Evolutionary conservation across 2,888 invertebrate genomes (phyloP), one percentile per base, ranked within the genome.

Genomic region (Tanaodytes sp.): DNA sequence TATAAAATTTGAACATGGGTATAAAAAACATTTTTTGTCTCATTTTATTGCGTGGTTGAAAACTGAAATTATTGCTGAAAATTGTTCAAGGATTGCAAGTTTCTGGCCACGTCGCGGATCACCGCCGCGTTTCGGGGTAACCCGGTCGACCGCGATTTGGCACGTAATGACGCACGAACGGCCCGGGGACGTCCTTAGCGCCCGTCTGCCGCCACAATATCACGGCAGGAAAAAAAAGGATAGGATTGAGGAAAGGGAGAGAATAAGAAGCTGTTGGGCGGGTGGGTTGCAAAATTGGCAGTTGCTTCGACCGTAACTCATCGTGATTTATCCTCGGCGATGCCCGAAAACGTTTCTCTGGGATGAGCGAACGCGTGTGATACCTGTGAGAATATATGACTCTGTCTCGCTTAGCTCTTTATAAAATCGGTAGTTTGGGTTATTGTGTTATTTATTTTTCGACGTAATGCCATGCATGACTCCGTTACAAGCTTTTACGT

Each of bases 371-470:
- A 63, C 69, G 55, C 52, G 70, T 73, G 65, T 61, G 68, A 72
- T 71, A 54, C 57, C 61, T 68, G 68, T 68, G 62, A 68, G 62
- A 68, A 62, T 68, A 68, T 62, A 68, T 46, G 62, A 48, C 45
- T 62, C 33, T 62, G 49, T 57, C 40, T 68, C 54, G 66, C 51
- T 62, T 62, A 69, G 65, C 75, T 64, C 74, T 71, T 79, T 84
- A 84, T 81, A 84, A 84, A 84, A 84, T 83, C 80, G 84, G 84
- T 84, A 84, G 84, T 84, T 84, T 80, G 79, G 79, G 52, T 74
- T 76, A 16, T 16, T 37, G 12, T 23, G 11, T 23, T 37, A n/a
- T 36, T 54, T 64, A 14, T 58, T 59, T 45, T 52, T 58, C 52
- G 57, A 58, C 65, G 51, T 58, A 46, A 42, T 76, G 80, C 79